Conservation (phyloP, 2,113 vertebrate genomes). For the Limanda limanda region DNA sequence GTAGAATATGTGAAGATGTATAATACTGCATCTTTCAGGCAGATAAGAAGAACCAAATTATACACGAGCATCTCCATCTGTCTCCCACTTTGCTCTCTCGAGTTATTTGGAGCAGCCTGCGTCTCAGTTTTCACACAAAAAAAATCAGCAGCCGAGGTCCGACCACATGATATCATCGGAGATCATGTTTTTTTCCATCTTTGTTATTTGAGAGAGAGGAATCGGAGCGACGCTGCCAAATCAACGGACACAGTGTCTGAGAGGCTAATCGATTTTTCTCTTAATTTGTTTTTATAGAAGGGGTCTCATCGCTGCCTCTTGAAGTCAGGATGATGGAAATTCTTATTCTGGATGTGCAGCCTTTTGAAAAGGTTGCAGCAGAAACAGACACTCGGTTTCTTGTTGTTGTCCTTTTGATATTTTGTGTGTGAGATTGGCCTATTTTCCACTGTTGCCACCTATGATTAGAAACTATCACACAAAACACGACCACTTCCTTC, state of each 20-base stretch:
- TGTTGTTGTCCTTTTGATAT: neutral
- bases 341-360: slow-evolving; percentile 14
- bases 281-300: slow-evolving; percentile 61
- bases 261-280: slow-evolving; percentile 72
- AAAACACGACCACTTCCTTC: neutral
- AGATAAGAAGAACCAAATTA: neutral
- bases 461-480: neutral
- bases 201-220: slow-evolving; percentile 68
- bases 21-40: neutral
- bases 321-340: slow-evolving; percentile 16
- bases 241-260: slow-evolving; percentile 64
- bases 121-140: slow-evolving; percentile 25
- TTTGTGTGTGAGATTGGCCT: neutral
- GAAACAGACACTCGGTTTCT: slow-evolving; percentile 17
- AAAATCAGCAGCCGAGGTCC: slow-evolving; percentile 20
- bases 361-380: neutral
- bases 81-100: neutral
- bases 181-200: slow-evolving; percentile 27
- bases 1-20: too few relatives aligned
- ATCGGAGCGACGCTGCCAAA: slow-evolving; percentile 61
- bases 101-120: slow-evolving; percentile 12
- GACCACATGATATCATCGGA: slow-evolving; percentile 25
- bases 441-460: neutral
- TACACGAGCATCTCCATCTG: neutral
- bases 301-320: slow-evolving; percentile 11